Evolutionary conservation across 2,113 vertebrate genomes (phyloP).

Genomic region (Ictalurus punctatus): DNA sequence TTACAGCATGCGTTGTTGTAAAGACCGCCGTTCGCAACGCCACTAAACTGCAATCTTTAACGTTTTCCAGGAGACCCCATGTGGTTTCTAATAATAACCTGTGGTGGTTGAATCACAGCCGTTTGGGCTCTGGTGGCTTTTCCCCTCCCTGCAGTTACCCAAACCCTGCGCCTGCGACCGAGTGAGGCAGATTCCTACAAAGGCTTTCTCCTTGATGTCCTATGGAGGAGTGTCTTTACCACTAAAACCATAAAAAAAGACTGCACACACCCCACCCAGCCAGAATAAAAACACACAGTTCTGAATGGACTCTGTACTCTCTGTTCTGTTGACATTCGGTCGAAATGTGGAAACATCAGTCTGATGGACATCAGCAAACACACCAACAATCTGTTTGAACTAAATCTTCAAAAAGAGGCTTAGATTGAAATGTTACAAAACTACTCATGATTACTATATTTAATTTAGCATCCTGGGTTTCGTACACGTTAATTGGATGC

Average conservation of each 20-base stretch:
- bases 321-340: constrained; percentile 8
- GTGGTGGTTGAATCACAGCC: constrained; percentile 41
- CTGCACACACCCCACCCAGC: constrained; percentile 12
- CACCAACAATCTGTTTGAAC: neutral
- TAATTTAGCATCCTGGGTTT: neutral
- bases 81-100: constrained; percentile 46
- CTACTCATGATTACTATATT: neutral
- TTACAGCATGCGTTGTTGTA: neutral
- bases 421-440: neutral
- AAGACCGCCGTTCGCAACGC: neutral
- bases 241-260: neutral
- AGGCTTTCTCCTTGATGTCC: neutral
- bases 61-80: neutral
- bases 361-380: neutral
- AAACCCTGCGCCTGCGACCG: constrained; percentile 19
- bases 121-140: constrained; percentile 40
- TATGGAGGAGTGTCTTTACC: constrained; percentile 21
- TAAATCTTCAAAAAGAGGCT: neutral
- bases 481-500: too few species aligned
- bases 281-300: constrained; percentile 11
- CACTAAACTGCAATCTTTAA: constrained; percentile 17
- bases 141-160: constrained; percentile 42
- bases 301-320: constrained; percentile 43
- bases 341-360: constrained; percentile 5
- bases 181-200: neutral